Evolutionary conservation across 2,113 vertebrate species (phyloP), one percentile per base, ranked within the genome.

Genomic region (Myotis lucifugus): DNA sequence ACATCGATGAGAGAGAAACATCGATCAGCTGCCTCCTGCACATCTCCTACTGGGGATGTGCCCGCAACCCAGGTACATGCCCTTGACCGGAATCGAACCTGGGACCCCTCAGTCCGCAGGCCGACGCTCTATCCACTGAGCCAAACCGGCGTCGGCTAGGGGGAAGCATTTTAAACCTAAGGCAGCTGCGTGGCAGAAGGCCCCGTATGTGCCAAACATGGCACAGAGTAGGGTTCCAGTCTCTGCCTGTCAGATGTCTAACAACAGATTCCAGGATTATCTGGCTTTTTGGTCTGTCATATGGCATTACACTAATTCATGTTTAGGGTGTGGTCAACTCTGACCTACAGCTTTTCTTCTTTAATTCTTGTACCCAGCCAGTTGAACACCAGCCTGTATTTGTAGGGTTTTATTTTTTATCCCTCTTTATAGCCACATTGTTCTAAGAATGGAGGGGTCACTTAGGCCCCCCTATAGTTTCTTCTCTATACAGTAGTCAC

Each of bases 311-410:
- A 19, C 11, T 21, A 72, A 42, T 34, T 79, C 27, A 37, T 52
- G 40, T n/a, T 85, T 67, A 42, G 37, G 5, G 6, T 67, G 83
- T 40, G 54, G 29, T 48, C 48, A 3, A 18, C 25, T 74, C 56
- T 59, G 76, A 91, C 32, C 13, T 72, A 19, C 14, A 37, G 56
- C 56, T 91, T 95, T 87, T 87, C 76, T 76, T 79, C 88, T 76
- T 5, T 48, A 59, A 74, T 91, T 67, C 37, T 59, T 56, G 17
- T 59, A 74, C 46, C 9, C 46, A 88, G 67, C 18, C 67, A 88
- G 37, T 56, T 59, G 25, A 87, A 15, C 12, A 32, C 88, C 46
- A 42, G 21, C 27, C 37, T 91, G 5, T 29, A 21, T 37, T 32
- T 56, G 4, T 25, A 56, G 37, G 25, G 8, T 56, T 59, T 56